phyloP scores from a whole-genome alignment of 1,140 invertebrate genomes.

The Planococcus citri region DNA sequence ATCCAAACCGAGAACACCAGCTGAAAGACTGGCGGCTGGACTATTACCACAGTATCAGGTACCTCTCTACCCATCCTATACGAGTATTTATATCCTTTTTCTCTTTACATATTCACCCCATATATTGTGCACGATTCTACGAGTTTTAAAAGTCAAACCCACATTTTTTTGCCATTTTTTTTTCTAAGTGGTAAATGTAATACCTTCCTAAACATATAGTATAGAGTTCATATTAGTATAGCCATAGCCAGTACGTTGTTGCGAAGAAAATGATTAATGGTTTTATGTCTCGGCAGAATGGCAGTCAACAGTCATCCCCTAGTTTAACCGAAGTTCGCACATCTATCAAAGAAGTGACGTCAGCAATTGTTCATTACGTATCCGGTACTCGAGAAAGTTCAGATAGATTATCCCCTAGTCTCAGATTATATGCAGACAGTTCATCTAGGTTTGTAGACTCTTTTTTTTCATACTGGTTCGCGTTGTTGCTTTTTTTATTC shows the following conservation, averaged over 20 bases:
- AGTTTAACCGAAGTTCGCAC: slow-evolving; percentile 61
- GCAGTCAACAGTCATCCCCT: slow-evolving; percentile 18
- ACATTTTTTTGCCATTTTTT: not conserved
- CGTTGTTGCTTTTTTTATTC: not conserved
- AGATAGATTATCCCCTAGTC: slow-evolving; percentile 30
- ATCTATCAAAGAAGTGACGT: slow-evolving; percentile 82
- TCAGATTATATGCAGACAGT: slow-evolving; percentile 25
- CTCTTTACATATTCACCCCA: not conserved
- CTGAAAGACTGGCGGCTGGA: slow-evolving; percentile 53
- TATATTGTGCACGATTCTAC: too few relatives aligned
- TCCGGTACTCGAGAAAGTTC: slow-evolving; percentile 48
- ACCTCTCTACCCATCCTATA: not conserved
- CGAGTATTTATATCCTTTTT: not conserved
- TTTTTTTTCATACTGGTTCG: slow-evolving; percentile 5
- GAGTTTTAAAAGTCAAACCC: too few relatives aligned
- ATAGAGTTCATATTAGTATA: too few relatives aligned
- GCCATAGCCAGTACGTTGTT: too few relatives aligned
- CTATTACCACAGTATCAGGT: slow-evolving; percentile 37
- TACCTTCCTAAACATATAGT: too few relatives aligned
- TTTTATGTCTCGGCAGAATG: not conserved
- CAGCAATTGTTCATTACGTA: slow-evolving; percentile 84
- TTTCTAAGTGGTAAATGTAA: too few relatives aligned
- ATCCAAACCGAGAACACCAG: slow-evolving; percentile 60
- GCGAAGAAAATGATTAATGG: too few relatives aligned
- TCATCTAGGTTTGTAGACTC: slow-evolving; percentile 28